Conservation (phyloP, 2,797 vertebrate genomes). For the Mormyrus hasselquistii region DNA sequence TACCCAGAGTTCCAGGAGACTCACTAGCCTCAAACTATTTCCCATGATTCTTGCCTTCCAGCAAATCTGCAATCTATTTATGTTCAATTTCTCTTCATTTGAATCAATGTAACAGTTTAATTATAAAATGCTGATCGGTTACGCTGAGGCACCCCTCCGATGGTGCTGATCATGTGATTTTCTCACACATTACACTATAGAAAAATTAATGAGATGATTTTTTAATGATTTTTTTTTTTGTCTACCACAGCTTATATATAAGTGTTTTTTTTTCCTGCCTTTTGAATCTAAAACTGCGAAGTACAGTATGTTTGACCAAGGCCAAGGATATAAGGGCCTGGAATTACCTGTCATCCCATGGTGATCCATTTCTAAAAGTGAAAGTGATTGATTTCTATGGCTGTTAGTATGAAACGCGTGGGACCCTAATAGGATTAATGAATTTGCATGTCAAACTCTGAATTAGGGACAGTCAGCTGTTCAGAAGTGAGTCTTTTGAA, state of each 20-base stretch:
- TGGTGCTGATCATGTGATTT: background rate
- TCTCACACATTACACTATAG: background rate
- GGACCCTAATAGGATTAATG: background rate
- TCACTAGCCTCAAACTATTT: background rate
- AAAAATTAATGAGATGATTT: background rate
- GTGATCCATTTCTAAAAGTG: background rate
- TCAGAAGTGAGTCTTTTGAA: background rate
- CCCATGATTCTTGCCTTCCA: background rate
- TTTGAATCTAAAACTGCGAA: background rate
- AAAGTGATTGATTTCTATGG: background rate
- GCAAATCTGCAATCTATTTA: background rate
- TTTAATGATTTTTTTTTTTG: background rate
- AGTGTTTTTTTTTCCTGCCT: background rate
- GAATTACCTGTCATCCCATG: background rate
- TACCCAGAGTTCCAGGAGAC: background rate
- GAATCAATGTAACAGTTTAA: conserved; percentile 22
- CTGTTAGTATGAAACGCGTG: background rate
- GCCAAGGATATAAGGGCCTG: background rate
- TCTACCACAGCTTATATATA: background rate
- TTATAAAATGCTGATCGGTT: conserved; percentile 21
- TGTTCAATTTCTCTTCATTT: background rate
- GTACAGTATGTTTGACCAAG: background rate
- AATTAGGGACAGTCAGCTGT: conserved; percentile 1
- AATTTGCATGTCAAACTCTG: background rate
- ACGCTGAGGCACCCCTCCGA: background rate